Evolutionary conservation across 2,797 vertebrate species (phyloP), one percentile per base, ranked within the genome.

Genomic region (Scleropages formosus): DNA sequence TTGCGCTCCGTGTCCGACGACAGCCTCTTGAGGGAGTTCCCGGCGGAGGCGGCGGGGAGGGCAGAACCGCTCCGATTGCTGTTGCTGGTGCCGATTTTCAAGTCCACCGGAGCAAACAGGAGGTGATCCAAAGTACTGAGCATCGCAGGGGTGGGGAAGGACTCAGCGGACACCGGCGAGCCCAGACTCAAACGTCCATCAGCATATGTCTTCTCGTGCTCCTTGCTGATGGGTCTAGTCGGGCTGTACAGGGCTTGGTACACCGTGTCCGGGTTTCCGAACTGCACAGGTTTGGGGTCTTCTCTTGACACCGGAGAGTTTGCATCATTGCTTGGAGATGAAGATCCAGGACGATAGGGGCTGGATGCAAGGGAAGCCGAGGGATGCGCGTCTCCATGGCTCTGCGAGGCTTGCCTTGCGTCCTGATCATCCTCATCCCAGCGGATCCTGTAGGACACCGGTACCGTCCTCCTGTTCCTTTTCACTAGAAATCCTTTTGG

Each of bases 401-500:
- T 78, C 51, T 78, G 80, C 65, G 77, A 72, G 51, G 46, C 76
- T 68, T 75, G 75, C 58, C 78, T 78, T 60, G 71, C 80, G 22
- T 84, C 85, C 76, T 84, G 83, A 6, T 88, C 87, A 39, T 90
- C 91, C 20, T 93, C 93, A 3, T 93, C 90, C 16, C 86, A 81
- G 81, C 95, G 95, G 47, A 93, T 87, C 79, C 95, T 90, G 90
- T 98, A 96, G 0, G 95, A 96, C 71, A 93, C 89, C 66, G 93
- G 91, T 71, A 89, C 91, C 78, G 91, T 83, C 82, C 92, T 94
- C 85, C 88, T 93, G 90, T 90, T 96, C 82, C 95, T 85, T 85
- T 96, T 97, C 77, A 97, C 95, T 83, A 96, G 83, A 84, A 98
- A 97, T 68, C 95, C 96, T 83, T 95, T 89, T 56, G 96, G 96